phyloP scores from a whole-genome alignment of 2,113 vertebrate species.

The Megalops atlanticus region DNA sequence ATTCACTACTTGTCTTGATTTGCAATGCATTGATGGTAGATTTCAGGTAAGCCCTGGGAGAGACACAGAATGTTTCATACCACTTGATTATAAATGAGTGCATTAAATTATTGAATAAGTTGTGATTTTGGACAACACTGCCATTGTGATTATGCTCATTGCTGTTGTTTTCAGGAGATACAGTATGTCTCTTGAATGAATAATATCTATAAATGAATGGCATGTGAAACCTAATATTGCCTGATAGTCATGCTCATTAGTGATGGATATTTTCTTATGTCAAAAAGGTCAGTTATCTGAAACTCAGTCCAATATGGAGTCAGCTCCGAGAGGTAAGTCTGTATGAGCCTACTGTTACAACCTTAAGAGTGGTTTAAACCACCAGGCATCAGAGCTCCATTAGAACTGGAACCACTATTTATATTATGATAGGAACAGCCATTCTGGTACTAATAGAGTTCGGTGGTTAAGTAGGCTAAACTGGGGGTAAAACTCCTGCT shows the following conservation, averaged over 20 bases:
- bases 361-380: not conserved
- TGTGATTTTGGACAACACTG: not conserved
- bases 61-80: not conserved
- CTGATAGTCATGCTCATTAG: not conserved
- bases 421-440: too few species aligned
- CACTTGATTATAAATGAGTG: not conserved
- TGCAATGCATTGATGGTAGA: not conserved
- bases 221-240: not conserved
- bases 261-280: not conserved
- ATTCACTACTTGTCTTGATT: not conserved
- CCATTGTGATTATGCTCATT: not conserved
- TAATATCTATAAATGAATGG: not conserved
- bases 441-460: too few species aligned
- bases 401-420: not conserved
- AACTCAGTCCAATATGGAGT: slow-evolving; percentile 22
- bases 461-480: too few species aligned
- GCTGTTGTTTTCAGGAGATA: not conserved
- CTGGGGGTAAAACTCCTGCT: too few species aligned
- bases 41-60: not conserved
- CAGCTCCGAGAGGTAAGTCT: slow-evolving; percentile 42
- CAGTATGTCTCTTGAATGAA: not conserved
- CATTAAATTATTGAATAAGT: too few species aligned
- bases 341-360: not conserved
- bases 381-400: not conserved
- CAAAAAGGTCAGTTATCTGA: slow-evolving; percentile 42